Percentiles rank a stretch among this genome's conserved stretches.
These are phyloP conservation scores for Argynnis bischoffii DNA, from an alignment of 2,888 invertebrate species.

Conservation along the genomic window DNA sequence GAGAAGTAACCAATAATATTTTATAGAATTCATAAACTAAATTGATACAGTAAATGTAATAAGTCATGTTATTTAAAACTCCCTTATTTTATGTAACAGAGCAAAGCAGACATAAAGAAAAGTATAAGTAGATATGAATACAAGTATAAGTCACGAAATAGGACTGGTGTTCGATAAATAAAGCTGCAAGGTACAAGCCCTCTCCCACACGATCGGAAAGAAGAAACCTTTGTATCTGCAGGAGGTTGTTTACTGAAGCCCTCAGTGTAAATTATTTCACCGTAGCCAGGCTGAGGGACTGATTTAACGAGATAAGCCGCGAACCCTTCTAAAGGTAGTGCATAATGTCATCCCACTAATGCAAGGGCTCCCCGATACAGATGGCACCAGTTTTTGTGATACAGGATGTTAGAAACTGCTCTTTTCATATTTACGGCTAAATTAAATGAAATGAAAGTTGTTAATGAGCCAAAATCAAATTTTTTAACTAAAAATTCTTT, in stretches of 20 bases:
- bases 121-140: not conserved
- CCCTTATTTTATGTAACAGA: too few relatives aligned
- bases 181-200: not conserved
- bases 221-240: slow-evolving; percentile 54
- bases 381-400: slow-evolving; percentile 79
- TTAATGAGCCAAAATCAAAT: not conserved
- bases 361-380: slow-evolving; percentile 75
- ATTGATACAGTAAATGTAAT: not conserved
- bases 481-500: not conserved
- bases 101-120: not conserved
- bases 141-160: not conserved
- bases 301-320: slow-evolving; percentile 76
- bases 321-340: slow-evolving; percentile 72
- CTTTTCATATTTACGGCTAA: slow-evolving; percentile 28
- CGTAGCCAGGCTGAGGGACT: slow-evolving; percentile 50
- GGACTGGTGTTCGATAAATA: not conserved
- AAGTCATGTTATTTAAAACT: too few relatives aligned
- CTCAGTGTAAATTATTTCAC: slow-evolving; percentile 64
- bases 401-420: slow-evolving; percentile 46
- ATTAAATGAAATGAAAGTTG: slow-evolving; percentile 8
- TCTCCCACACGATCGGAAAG: slow-evolving; percentile 45
- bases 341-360: slow-evolving; percentile 81
- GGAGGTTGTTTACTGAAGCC: slow-evolving; percentile 60
- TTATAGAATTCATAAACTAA: slow-evolving; percentile 27
- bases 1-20: slow-evolving; percentile 59